A percentile compares a stretch with the other conserved stretches of the same genome.
These are phyloP conservation scores for Malurus alboscapulatus DNA, from an alignment of 2,113 vertebrate species.

Conservation along the genomic window DNA sequence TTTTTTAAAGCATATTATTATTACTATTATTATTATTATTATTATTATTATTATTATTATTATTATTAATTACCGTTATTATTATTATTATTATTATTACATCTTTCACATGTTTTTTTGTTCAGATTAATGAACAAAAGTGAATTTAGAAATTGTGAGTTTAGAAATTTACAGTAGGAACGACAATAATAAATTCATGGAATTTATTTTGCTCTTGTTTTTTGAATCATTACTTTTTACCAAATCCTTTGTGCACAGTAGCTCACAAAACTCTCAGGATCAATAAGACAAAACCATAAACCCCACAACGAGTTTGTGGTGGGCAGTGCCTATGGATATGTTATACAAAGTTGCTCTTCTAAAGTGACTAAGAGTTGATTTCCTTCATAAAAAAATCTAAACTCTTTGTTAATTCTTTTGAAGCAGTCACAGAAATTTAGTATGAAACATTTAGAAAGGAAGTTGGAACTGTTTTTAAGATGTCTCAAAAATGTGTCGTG, in stretches of 20 bases:
- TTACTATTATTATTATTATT: not conserved
- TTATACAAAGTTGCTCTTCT: not conserved
- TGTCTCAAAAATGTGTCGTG: not conserved
- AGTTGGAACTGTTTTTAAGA: not conserved
- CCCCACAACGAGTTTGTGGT: not conserved
- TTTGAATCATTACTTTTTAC: not conserved
- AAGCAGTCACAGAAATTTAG: not conserved
- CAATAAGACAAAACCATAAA: not conserved
- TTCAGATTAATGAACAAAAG: not conserved
- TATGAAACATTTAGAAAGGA: not conserved
- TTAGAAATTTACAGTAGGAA: not conserved
- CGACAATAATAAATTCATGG: not conserved
- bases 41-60: not conserved
- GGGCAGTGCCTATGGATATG: not conserved
- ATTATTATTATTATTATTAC: not conserved
- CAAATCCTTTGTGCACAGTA: not conserved
- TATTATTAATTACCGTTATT: no score
- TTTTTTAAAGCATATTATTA: not conserved
- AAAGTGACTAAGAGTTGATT: not conserved
- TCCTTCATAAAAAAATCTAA: not conserved
- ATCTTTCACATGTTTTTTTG: not conserved
- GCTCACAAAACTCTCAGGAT: not conserved
- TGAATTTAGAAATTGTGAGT: not conserved
- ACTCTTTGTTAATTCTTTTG: not conserved
- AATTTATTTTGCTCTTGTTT: not conserved